Evolutionary conservation across 1,140 invertebrate genomes (phyloP).

Genomic region (Neodiprion virginianus): DNA sequence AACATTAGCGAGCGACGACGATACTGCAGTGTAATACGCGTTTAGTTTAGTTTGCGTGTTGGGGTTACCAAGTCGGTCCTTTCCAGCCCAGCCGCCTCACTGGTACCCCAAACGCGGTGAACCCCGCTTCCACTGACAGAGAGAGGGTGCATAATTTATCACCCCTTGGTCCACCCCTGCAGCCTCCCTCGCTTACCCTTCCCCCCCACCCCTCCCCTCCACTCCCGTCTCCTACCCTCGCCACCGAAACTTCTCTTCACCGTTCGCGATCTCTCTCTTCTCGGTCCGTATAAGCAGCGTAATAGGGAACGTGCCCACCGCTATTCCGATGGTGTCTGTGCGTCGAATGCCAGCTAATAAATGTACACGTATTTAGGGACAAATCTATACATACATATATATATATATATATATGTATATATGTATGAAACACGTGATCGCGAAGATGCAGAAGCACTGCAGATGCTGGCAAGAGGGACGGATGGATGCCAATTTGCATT

Average conservation of each 20-base stretch:
- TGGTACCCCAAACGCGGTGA: constrained; percentile 15
- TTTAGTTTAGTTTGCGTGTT: constrained; percentile 46
- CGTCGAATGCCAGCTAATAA: no score
- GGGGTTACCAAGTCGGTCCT: constrained; percentile 27
- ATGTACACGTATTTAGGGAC: no score
- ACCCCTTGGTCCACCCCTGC: constrained; percentile 31
- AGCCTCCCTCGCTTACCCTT: constrained; percentile 13
- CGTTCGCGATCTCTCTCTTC: neutral
- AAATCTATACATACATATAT: no score
- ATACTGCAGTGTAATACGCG: constrained; percentile 45
- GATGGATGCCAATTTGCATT: no score
- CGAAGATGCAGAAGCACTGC: no score
- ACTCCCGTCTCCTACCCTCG: neutral
- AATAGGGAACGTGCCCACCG: neutral
- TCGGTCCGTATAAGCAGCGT: neutral
- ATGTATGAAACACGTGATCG: no score
- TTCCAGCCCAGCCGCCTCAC: neutral
- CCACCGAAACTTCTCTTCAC: neutral
- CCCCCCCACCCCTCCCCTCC: neutral
- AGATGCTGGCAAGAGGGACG: no score
- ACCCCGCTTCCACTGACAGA: constrained; percentile 27
- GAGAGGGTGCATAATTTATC: constrained; percentile 57
- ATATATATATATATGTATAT: no score
- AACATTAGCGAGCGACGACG: constrained; percentile 53
- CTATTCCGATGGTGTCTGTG: no score